These are phyloP conservation scores for Podarcis raffonei DNA, from an alignment of 2,113 vertebrate species.

Conservation along the genomic window DNA sequence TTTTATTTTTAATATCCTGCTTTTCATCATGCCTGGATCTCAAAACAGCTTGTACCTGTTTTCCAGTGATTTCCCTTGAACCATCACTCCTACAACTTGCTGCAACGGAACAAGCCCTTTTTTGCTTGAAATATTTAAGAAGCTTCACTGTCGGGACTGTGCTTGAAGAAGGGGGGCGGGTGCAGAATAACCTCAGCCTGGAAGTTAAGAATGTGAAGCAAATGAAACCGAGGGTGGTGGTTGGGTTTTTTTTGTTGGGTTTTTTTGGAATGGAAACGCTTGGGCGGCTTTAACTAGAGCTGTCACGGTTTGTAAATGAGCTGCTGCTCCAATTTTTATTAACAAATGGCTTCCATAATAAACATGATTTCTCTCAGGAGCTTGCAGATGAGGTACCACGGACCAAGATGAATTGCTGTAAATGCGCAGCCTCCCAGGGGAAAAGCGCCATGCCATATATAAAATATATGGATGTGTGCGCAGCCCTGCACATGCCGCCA, in stretches of 20 bases:
- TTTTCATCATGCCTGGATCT: too few species aligned
- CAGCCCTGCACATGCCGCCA: neutral
- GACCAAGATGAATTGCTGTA: constrained; percentile 44
- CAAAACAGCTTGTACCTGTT: neutral
- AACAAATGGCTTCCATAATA: constrained; percentile 60
- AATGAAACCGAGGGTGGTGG: neutral
- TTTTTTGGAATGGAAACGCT: neutral
- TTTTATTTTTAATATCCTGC: too few species aligned
- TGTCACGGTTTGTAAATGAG: constrained; percentile 48
- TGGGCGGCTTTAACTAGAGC: constrained; percentile 5
- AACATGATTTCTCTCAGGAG: constrained; percentile 51
- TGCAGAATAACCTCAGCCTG: neutral
- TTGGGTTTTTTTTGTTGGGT: neutral
- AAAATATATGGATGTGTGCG: neutral
- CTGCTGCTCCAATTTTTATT: constrained; percentile 53
- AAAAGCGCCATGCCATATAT: constrained; percentile 21
- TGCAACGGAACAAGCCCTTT: neutral
- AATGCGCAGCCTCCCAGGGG: constrained; percentile 12
- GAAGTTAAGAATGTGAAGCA: neutral
- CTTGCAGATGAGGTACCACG: constrained; percentile 11
- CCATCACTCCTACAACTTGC: accelerated
- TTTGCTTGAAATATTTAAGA: neutral
- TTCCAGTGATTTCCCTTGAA: neutral
- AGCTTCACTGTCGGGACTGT: neutral
- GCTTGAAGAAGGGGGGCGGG: neutral